Evolutionary conservation across 2,888 invertebrate genomes (phyloP).

Genomic region (Luperina testacea): DNA sequence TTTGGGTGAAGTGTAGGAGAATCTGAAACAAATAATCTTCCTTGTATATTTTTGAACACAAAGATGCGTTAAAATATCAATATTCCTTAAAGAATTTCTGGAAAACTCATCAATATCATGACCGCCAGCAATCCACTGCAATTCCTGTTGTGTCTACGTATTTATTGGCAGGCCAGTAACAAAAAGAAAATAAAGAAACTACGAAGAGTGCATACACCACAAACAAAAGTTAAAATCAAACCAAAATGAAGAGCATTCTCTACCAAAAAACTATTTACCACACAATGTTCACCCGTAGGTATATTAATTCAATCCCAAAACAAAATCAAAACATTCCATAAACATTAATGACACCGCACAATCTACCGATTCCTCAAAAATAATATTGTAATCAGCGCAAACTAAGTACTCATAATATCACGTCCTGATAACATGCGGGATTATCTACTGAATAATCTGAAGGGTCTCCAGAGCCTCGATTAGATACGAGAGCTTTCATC

Average conservation of each 20-base stretch:
- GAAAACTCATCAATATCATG: too few relatives aligned
- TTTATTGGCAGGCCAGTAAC: too few relatives aligned
- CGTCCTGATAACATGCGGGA: constrained; percentile 28
- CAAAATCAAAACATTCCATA: neutral
- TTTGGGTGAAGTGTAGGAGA: neutral
- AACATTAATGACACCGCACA: constrained; percentile 32
- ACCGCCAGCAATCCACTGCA: too few relatives aligned
- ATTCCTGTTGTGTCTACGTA: too few relatives aligned
- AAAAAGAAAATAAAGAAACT: too few relatives aligned
- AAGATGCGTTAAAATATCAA: neutral
- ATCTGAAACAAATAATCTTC: constrained; percentile 47
- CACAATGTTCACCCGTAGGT: too few relatives aligned
- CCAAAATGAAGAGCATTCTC: too few relatives aligned
- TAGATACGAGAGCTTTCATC: constrained; percentile 40
- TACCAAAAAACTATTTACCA: too few relatives aligned
- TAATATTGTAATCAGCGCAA: constrained; percentile 40
- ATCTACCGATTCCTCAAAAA: constrained; percentile 12
- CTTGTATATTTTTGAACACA: neutral
- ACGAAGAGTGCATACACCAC: too few relatives aligned
- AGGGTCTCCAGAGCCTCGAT: constrained; percentile 24
- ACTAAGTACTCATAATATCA: constrained; percentile 41
- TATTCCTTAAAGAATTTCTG: too few relatives aligned
- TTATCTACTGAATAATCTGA: constrained; percentile 52
- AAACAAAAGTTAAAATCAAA: too few relatives aligned
- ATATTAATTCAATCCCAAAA: constrained; percentile 4